Evolutionary conservation across 2,113 vertebrate species (phyloP).

Genomic region (Salvator merianae): DNA sequence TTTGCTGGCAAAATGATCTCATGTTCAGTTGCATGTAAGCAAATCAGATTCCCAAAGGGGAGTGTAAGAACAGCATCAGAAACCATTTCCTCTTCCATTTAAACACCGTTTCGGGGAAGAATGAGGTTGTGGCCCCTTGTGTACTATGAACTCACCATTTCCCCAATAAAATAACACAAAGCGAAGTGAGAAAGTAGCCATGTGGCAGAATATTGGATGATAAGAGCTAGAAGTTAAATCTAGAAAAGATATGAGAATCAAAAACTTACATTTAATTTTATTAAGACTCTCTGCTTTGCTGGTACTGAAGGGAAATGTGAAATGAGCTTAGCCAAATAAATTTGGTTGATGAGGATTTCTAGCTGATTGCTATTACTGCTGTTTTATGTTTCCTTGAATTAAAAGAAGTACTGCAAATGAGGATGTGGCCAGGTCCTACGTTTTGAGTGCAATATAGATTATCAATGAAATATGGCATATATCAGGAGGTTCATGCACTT

Average conservation of each 20-base stretch:
- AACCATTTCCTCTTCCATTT: constrained; percentile 45
- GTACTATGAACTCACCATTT: constrained; percentile 31
- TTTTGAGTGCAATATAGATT: not conserved
- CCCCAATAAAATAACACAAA: constrained; percentile 21
- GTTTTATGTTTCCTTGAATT: constrained; percentile 32
- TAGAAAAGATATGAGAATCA: constrained; percentile 21
- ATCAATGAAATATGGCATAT: not conserved
- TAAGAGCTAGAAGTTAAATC: not conserved
- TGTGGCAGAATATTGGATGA: constrained; percentile 33
- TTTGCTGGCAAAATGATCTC: constrained; percentile 29
- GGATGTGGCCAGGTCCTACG: not conserved
- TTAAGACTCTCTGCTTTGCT: constrained; percentile 28
- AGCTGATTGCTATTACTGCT: constrained; percentile 28
- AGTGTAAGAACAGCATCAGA: constrained; percentile 26
- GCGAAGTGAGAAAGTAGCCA: not conserved
- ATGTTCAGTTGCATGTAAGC: constrained; percentile 24
- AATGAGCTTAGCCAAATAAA: not conserved
- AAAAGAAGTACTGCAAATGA: not conserved
- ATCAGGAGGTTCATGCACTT: not conserved
- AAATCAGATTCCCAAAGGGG: constrained; percentile 25
- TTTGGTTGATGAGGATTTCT: not conserved
- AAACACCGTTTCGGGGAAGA: constrained; percentile 33
- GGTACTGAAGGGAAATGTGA: constrained; percentile 11
- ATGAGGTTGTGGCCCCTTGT: constrained; percentile 22
- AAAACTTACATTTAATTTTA: constrained; percentile 38